phyloP scores from a whole-genome alignment of 2,113 vertebrate genomes.

The Salvelinus sp. region DNA sequence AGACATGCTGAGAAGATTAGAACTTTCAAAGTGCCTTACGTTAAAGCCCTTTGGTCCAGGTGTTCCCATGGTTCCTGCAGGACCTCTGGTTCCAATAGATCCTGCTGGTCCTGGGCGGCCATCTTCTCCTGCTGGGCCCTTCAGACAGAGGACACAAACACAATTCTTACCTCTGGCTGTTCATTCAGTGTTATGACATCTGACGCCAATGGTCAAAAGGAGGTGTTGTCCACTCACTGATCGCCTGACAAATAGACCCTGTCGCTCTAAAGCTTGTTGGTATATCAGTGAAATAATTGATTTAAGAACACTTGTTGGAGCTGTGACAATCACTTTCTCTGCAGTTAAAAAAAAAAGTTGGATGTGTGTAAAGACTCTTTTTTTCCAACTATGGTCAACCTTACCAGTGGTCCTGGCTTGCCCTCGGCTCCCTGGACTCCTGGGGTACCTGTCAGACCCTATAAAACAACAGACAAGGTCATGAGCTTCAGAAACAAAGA shows the following conservation, averaged over 20 bases:
- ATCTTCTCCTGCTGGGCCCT: slow-evolving; percentile 94
- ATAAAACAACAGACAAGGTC: slow-evolving; percentile 25
- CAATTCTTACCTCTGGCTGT: neutral
- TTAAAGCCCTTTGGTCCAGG: slow-evolving; percentile 93
- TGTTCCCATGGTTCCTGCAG: slow-evolving; percentile 91
- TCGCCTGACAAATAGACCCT: too few relatives aligned
- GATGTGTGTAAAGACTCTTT: neutral
- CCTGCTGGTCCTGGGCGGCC: slow-evolving; percentile 93
- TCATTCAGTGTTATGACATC: neutral
- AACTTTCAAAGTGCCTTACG: slow-evolving; percentile 71
- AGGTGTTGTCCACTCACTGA: too few relatives aligned
- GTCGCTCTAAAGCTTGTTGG: too few relatives aligned
- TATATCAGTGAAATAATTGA: too few relatives aligned
- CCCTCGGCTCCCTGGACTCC: slow-evolving; percentile 96
- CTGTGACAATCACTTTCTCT: too few relatives aligned
- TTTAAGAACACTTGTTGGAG: too few relatives aligned
- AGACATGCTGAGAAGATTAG: neutral
- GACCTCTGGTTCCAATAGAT: slow-evolving; percentile 89
- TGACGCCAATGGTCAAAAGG: too few relatives aligned
- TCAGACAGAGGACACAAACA: slow-evolving; percentile 8
- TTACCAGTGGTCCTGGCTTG: slow-evolving; percentile 92
- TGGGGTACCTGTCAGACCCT: slow-evolving; percentile 97
- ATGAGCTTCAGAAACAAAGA: neutral
- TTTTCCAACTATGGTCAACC: slow-evolving; percentile 23
- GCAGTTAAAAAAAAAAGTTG: too few relatives aligned